phyloP scores from a whole-genome alignment of 2,888 invertebrate species.

The Plebejus anna region DNA sequence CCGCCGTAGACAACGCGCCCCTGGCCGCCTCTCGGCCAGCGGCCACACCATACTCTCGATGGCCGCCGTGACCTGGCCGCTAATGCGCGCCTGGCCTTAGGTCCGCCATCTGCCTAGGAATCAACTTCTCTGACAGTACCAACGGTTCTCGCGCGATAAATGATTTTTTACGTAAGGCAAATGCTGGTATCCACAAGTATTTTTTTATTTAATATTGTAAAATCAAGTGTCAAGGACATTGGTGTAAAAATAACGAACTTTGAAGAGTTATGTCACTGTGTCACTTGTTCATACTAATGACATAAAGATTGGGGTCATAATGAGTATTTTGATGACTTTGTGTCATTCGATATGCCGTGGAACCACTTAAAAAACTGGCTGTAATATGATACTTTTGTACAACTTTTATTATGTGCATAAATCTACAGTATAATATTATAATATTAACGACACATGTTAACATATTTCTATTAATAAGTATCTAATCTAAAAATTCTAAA shows the following conservation, averaged over 20 bases:
- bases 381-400: conserved; percentile 19
- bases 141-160: too few relatives aligned
- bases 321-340: not conserved
- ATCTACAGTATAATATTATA: not conserved
- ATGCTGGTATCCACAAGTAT: too few relatives aligned
- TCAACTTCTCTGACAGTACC: too few relatives aligned
- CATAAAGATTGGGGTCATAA: conserved; percentile 16
- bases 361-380: not conserved
- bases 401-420: conserved; percentile 17
- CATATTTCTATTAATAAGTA: not conserved
- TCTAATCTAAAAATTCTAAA: not conserved
- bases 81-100: too few relatives aligned
- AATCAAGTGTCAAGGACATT: not conserved
- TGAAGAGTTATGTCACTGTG: not conserved
- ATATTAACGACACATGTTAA: not conserved
- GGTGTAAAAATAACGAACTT: not conserved
- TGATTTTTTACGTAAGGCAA: too few relatives aligned
- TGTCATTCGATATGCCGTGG: conserved; percentile 19
- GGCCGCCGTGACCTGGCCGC: too few relatives aligned
- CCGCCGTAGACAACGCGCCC: too few relatives aligned
- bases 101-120: too few relatives aligned
- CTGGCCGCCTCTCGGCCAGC: too few relatives aligned
- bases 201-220: too few relatives aligned
- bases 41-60: too few relatives aligned
- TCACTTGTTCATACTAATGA: conserved; percentile 2